Base-by-base conservation (phyloP, 92 coral and sea anemone genomes). In the Plumapathes pennacea region DNA sequence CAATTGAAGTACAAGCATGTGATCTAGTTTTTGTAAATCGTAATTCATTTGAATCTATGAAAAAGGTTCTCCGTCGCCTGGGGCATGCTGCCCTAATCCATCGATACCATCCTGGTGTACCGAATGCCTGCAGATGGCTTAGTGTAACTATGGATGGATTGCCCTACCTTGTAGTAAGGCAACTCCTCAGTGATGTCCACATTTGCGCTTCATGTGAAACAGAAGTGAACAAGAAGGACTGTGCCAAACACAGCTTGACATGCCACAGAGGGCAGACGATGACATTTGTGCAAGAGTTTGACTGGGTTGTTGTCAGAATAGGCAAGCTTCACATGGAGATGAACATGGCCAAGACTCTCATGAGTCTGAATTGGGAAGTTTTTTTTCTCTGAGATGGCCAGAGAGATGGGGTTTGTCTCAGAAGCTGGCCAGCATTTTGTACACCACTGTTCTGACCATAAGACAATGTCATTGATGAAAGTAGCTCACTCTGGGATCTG, bases 21-120 rank as follows among this genome's bases (percentile, higher is more conserved):
- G 80, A 62, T 44, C 80, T 71, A 0, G 53, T 72, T 4, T 72
- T 72, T 62, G 72, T 64, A 1, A 64, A 74, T 24, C 82, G 73
- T 2, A 54, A 54, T 37, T 64, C 74, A 4, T 12, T 12, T 4
- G 67, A 74, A 25, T 34, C 82, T 8, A 9, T 64, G 51, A 64
- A 64, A 33, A 54, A 54, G 21, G 72, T 74, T 3, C 28, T 74
- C 0, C 28, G 61, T 1, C 15, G 67, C 32, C 73, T 54, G 3
- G 74, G 82, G 34, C 20, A 30, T 22, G 74, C 74, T 24, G 73
- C 82, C 17, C 21, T 26, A 7, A 39, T 63, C 3, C 54, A 55
- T 15, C 54, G 74, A 9, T 74, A 74, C 58, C 40, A 64, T n/a
- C 74, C 74, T 32, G 20, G 38, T 6, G 25, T 54, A 19, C 57